These are phyloP conservation scores for Latrodectus geometricus DNA, from an alignment of 1,140 invertebrate genomes.

Conservation along the genomic window DNA sequence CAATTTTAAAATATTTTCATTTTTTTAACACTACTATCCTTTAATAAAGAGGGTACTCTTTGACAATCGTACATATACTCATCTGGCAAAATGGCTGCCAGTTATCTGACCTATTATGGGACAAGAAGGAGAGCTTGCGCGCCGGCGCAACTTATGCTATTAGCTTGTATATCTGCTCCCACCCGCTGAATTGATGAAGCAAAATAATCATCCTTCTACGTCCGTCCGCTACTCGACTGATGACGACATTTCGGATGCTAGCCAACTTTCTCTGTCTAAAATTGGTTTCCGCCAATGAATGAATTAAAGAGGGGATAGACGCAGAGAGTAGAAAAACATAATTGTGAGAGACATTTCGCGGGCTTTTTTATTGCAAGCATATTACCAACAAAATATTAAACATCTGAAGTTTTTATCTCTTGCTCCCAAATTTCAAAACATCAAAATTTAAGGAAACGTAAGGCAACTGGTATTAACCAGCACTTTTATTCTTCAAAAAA, in stretches of 20 bases:
- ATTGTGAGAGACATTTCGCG: not conserved
- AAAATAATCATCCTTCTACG: constrained; percentile 24
- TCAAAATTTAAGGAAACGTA: no score
- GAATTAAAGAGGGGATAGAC: not conserved
- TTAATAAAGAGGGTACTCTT: constrained; percentile 39
- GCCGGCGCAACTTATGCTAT: constrained; percentile 57
- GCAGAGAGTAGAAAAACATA: not conserved
- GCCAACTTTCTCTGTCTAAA: constrained; percentile 23
- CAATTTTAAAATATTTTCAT: constrained; percentile 3
- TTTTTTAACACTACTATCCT: not conserved
- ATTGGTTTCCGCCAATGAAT: constrained; percentile 8
- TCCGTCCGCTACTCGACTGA: not conserved
- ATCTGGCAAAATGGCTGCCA: constrained; percentile 61
- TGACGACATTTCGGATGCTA: not conserved
- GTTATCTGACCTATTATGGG: constrained; percentile 63
- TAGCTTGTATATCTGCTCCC: constrained; percentile 24
- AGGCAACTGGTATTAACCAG: no score
- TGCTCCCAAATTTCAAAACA: no score
- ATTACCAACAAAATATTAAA: not conserved
- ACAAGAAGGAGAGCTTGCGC: constrained; percentile 54
- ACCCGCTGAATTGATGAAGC: constrained; percentile 47
- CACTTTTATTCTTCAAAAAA: no score
- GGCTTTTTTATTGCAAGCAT: not conserved
- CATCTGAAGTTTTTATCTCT: not conserved
- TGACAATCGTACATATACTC: constrained; percentile 56